These are phyloP conservation scores for Bombyx huttoni DNA, from an alignment of 2,888 invertebrate genomes.

Conservation along the genomic window DNA sequence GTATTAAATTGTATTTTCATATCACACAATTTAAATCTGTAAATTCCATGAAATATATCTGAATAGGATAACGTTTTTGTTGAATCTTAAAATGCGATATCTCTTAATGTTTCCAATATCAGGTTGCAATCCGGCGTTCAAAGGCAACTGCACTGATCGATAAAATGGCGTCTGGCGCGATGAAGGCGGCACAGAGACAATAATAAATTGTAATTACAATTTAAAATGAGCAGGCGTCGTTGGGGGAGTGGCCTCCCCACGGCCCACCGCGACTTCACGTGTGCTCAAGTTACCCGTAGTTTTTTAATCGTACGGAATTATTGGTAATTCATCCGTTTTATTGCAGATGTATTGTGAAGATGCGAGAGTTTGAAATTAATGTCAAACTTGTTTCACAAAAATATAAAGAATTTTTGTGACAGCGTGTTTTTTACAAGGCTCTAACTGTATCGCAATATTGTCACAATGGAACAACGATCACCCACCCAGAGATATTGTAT, in stretches of 20 bases:
- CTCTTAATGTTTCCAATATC: neutral
- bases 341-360: neutral
- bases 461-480: too few relatives aligned
- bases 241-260: constrained; percentile 60
- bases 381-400: neutral
- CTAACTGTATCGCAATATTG: too few relatives aligned
- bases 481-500: too few relatives aligned
- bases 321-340: constrained; percentile 20
- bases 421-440: too few relatives aligned
- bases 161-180: constrained; percentile 62
- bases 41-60: too few relatives aligned
- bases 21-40: too few relatives aligned
- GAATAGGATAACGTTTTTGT: too few relatives aligned
- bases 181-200: constrained; percentile 71
- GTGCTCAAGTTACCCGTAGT: constrained; percentile 34
- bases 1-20: too few relatives aligned
- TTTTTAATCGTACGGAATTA: constrained; percentile 53
- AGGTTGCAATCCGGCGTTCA: constrained; percentile 1
- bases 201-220: constrained; percentile 73
- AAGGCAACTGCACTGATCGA: constrained; percentile 32
- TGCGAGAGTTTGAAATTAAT: neutral
- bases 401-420: too few relatives aligned
- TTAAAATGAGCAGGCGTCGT: constrained; percentile 71
- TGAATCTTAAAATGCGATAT: neutral
- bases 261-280: constrained; percentile 45